Evolutionary conservation across 1,140 invertebrate species (phyloP).

Genomic region (Drosophila gunungcola): DNA sequence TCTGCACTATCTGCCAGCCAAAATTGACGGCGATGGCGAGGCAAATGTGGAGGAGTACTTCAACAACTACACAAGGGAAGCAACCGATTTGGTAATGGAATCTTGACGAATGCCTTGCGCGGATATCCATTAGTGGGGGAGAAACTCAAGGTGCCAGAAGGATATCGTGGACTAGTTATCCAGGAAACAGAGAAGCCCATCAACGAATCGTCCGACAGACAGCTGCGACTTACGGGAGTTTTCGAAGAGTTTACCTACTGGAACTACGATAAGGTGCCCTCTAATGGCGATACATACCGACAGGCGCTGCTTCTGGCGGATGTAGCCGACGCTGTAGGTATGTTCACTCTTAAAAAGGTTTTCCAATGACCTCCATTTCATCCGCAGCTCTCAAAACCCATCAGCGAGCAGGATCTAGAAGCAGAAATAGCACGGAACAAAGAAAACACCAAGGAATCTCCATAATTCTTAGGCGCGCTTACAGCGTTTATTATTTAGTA

Average conservation of each 20-base stretch:
- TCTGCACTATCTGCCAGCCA: constrained; percentile 90
- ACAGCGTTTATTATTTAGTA: constrained; percentile 72
- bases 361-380: not conserved
- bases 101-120: constrained; percentile 87
- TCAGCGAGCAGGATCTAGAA: constrained; percentile 45
- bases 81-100: constrained; percentile 60
- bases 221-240: constrained; percentile 86
- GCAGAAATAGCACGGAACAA: constrained; percentile 46
- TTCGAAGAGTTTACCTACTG: constrained; percentile 90
- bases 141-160: constrained; percentile 86
- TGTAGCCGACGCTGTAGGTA: constrained; percentile 88
- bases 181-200: constrained; percentile 87
- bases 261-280: constrained; percentile 91
- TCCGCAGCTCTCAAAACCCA: constrained; percentile 38
- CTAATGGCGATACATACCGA: constrained; percentile 87
- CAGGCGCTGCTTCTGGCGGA: constrained; percentile 90
- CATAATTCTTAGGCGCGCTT: constrained; percentile 55
- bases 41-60: constrained; percentile 90
- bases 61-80: constrained; percentile 86
- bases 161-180: constrained; percentile 87
- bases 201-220: constrained; percentile 86
- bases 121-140: constrained; percentile 89
- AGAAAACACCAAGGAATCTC: constrained; percentile 41
- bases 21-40: constrained; percentile 89
- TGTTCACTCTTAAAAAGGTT: not conserved